Base-by-base conservation (phyloP, 1,140 invertebrate genomes). In the Brachystomella parvula region DNA sequence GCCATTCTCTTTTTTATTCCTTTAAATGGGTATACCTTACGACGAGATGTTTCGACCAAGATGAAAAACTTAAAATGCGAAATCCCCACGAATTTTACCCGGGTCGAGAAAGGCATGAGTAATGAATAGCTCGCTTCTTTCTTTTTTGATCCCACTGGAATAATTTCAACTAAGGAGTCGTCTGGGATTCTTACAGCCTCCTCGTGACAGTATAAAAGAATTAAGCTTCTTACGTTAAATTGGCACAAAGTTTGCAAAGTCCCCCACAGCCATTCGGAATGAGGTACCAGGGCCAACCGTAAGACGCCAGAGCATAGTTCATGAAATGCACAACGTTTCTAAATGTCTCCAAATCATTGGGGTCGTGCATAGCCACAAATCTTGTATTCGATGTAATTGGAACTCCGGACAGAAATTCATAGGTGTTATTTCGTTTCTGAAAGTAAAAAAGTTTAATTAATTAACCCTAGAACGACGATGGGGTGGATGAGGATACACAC, bases 241-340 rank as follows among this genome's bases (percentile, higher is more conserved):
- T 81, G 47, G 88, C 82, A 70, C 87, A 85, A 19, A 94, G 78
- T 71, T 85, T 82, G 77, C 88, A 93, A 58, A 89, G 78, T 30
- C 86, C 88, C n/a, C 83, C 83, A 32, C 78, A 76, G 24, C 86
- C 83, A 71, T 87, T 83, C 57, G 84, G 86, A 77, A 90, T 82
- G 65, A 94, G 80, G 73, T 87, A 92, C 78, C 92, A 85, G n/a
- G 90, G 91, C 91, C 91, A 94, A 19, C 90, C 90, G 76, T 94
- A 94, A 64, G 90, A 89, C 24, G 87, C 88, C 6, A 92, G 82
- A n/a, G 90, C 90, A 75, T 88, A 94, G 74, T 89, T 84, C 84
- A 93, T 90, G 73, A 87, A 94, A 77, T 92, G 87, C 62, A 92
- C 87, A 30, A 92, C 86, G 53, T 83, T 83, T 74, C 87, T 85